Conservation (phyloP, 2,888 invertebrate genomes). For the Tetragonisca angustula region DNA sequence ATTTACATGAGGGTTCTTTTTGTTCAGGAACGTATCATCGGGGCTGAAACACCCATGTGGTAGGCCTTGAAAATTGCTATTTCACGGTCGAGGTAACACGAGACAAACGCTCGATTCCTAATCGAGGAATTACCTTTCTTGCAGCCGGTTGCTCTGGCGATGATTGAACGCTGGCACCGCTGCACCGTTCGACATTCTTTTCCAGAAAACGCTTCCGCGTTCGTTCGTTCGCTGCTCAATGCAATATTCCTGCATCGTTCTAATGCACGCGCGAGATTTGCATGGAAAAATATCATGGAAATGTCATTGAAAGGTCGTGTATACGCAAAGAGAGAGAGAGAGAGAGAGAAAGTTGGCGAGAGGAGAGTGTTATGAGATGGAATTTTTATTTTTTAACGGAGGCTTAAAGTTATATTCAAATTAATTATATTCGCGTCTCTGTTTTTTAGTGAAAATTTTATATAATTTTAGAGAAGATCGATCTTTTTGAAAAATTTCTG, state of each 20-base stretch:
- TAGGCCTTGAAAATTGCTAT: constrained; percentile 53
- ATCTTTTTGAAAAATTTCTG: no score
- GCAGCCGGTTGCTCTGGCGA: constrained; percentile 11
- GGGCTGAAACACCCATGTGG: constrained; percentile 10
- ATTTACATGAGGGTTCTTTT: constrained; percentile 31
- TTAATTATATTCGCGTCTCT: no score
- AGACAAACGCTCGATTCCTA: constrained; percentile 61
- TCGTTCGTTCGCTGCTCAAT: constrained; percentile 30
- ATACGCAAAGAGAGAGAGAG: no score
- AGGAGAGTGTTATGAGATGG: no score
- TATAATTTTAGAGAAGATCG: no score
- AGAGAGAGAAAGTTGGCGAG: no score
- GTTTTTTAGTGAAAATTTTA: no score
- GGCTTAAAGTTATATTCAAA: no score
- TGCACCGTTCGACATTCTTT: constrained; percentile 13
- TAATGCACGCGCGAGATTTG: not conserved
- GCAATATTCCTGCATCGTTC: not conserved
- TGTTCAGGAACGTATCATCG: constrained; percentile 27
- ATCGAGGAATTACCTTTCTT: constrained; percentile 56
- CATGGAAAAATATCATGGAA: constrained; percentile 18
- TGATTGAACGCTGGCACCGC: constrained; percentile 46
- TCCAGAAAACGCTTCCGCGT: constrained; percentile 38
- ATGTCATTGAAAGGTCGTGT: constrained; percentile 21
- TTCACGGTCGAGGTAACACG: constrained; percentile 57
- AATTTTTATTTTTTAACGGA: no score